phyloP scores from a whole-genome alignment of 2,888 invertebrate genomes.

The Gandaritis pyraliata region DNA sequence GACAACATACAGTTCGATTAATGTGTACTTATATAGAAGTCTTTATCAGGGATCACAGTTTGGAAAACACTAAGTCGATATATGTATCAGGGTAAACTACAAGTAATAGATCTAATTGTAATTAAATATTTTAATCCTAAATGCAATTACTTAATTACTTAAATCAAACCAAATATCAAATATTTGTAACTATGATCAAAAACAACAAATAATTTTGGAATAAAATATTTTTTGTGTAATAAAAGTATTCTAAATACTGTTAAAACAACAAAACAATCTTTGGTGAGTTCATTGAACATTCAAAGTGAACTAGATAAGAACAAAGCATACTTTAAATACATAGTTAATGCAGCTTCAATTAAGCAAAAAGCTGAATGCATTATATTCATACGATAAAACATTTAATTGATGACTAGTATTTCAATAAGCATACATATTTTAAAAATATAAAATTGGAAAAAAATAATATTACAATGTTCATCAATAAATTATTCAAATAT shows the following conservation, averaged over 20 bases:
- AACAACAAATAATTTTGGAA: neutral
- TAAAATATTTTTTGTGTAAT: conserved; percentile 5
- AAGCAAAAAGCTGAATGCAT: neutral
- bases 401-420: no score
- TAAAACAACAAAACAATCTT: conserved; percentile 16
- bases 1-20: conserved; percentile 51
- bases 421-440: no score
- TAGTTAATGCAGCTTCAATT: neutral
- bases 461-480: no score
- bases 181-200: conserved; percentile 5
- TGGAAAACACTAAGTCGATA: conserved; percentile 80
- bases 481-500: no score
- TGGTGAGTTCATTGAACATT: conserved; percentile 20
- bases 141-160: conserved; percentile 20
- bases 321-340: neutral
- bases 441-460: no score
- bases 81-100: conserved; percentile 47
- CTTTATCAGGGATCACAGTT: conserved; percentile 84
- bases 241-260: conserved; percentile 14
- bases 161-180: conserved; percentile 15
- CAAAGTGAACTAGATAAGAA: neutral
- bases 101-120: conserved; percentile 35
- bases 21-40: conserved; percentile 80
- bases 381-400: no score
- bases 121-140: conserved; percentile 25